Percentiles rank a stretch among this genome's conserved stretches.
phyloP scores from a whole-genome alignment of 2,113 vertebrate species.

The Strix uralensis region DNA sequence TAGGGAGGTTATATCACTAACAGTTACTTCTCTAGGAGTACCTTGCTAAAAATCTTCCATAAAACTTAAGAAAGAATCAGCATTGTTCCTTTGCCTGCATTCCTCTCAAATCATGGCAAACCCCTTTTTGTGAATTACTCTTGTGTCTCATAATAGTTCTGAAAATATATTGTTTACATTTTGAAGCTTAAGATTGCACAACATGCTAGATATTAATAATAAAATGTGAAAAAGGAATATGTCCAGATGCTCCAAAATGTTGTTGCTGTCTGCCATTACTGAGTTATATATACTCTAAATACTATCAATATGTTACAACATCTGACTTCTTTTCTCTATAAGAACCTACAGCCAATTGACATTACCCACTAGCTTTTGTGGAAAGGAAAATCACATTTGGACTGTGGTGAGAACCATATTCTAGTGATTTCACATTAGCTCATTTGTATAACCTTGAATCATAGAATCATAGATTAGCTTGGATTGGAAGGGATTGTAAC shows the following conservation, averaged over 20 bases:
- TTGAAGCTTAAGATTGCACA: background rate
- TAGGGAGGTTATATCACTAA: background rate
- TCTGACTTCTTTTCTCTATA: background rate
- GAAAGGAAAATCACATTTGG: background rate
- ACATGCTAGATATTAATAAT: background rate
- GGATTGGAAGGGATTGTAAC: background rate
- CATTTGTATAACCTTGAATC: background rate
- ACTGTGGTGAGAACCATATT: background rate
- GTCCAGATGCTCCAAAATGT: background rate
- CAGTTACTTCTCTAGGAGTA: background rate
- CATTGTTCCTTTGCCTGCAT: background rate
- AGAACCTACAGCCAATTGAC: background rate
- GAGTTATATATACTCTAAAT: background rate
- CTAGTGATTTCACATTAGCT: background rate
- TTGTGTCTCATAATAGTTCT: background rate
- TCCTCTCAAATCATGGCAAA: background rate
- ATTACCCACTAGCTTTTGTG: background rate
- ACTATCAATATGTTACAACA: background rate
- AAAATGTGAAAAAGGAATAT: background rate
- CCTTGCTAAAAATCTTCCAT: background rate
- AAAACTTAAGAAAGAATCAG: background rate
- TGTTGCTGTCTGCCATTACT: background rate
- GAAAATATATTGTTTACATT: background rate
- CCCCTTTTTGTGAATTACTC: background rate
- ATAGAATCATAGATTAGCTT: too few species aligned